Conservation (phyloP, 2,888 invertebrate genomes). For the Endomychus coccineus region DNA sequence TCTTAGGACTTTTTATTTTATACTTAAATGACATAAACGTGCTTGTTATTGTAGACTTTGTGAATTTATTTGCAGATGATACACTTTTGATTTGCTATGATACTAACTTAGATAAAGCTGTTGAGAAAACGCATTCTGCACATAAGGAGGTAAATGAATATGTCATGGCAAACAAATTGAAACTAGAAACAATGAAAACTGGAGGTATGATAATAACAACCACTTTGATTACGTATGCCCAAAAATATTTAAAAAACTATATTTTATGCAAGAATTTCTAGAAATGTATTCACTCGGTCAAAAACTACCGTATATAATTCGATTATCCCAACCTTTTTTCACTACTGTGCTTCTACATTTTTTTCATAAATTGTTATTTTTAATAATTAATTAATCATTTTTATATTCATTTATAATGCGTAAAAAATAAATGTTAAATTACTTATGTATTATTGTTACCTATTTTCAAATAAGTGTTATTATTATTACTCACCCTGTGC, state of each 20-base stretch:
- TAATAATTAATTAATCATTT: too few species aligned
- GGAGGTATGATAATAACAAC: not conserved
- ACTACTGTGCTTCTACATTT: too few species aligned
- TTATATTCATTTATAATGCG: too few species aligned
- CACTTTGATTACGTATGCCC: not conserved
- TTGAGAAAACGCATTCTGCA: slow-evolving; percentile 1
- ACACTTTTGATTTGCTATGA: slow-evolving; percentile 1
- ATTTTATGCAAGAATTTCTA: too few species aligned
- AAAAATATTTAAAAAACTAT: slow-evolving; percentile 2
- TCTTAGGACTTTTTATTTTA: slow-evolving; percentile 2
- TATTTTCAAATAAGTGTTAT: too few species aligned
- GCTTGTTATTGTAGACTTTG: slow-evolving; percentile 1
- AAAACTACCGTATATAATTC: too few species aligned
- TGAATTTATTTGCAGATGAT: slow-evolving; percentile 4
- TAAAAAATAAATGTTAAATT: too few species aligned
- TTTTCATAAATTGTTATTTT: too few species aligned
- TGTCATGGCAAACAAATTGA: slow-evolving; percentile 4
- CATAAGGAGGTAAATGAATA: not conserved
- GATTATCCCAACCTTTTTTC: too few species aligned
- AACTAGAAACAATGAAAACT: not conserved
- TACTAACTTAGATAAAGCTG: not conserved
- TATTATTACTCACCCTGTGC: too few species aligned
- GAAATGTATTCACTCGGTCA: too few species aligned
- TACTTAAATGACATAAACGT: slow-evolving; percentile 1
- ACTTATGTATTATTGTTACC: too few species aligned